Conservation (phyloP, 2,888 invertebrate species). For the Andrena chrysosceles region DNA sequence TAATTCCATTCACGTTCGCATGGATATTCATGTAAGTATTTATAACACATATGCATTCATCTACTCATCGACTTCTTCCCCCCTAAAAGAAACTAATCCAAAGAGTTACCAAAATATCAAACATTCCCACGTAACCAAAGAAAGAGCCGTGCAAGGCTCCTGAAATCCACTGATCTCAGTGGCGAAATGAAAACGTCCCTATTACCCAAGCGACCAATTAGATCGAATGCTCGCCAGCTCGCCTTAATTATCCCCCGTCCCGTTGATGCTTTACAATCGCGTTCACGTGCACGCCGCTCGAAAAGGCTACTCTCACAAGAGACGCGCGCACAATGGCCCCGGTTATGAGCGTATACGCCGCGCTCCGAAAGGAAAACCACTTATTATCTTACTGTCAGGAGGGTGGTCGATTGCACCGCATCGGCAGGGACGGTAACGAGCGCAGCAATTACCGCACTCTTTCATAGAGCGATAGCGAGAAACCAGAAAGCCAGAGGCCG, state of each 20-base stretch:
- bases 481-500: slow-evolving; percentile 63
- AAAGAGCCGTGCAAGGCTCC: no score
- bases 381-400: slow-evolving; percentile 75
- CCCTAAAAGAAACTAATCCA: no score
- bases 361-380: slow-evolving; percentile 73
- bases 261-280: slow-evolving; percentile 65
- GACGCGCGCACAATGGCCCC: slow-evolving; percentile 55
- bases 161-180: slow-evolving; percentile 12
- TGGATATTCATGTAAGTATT: no score
- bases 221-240: slow-evolving; percentile 45
- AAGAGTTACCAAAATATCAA: no score
- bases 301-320: slow-evolving; percentile 60
- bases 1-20: no score
- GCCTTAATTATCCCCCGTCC: slow-evolving; percentile 46
- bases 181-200: slow-evolving; percentile 42
- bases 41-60: no score
- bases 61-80: no score
- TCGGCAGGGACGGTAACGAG: slow-evolving; percentile 76
- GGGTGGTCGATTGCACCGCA: slow-evolving; percentile 73
- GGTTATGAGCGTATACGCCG: slow-evolving; percentile 64
- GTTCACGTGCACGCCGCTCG: slow-evolving; percentile 48
- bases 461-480: slow-evolving; percentile 72
- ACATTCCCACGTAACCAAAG: no score
- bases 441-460: slow-evolving; percentile 75
- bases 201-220: slow-evolving; percentile 40